Evolutionary conservation across 1,140 invertebrate species (phyloP).

Genomic region (Drosophila cardini): DNA sequence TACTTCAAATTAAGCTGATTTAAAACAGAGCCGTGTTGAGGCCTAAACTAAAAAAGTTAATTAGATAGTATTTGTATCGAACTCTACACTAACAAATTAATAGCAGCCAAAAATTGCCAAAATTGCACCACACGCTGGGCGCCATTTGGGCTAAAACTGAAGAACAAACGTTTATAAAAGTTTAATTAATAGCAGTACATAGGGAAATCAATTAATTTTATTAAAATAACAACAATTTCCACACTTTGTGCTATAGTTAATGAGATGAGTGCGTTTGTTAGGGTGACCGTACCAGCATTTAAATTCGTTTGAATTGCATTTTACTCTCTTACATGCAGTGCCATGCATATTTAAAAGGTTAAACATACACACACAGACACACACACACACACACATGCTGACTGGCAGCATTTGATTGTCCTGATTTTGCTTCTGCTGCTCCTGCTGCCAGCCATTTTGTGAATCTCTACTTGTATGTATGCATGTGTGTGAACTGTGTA

Average conservation of each 20-base stretch:
- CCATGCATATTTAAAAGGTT: conserved; percentile 66
- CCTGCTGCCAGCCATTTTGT: conserved; percentile 29
- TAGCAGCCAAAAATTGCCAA: too few species aligned
- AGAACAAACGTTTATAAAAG: background rate
- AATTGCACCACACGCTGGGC: too few species aligned
- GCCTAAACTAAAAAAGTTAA: too few species aligned
- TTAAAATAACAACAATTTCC: background rate
- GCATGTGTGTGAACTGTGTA: background rate
- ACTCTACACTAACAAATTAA: too few species aligned
- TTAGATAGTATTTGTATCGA: too few species aligned
- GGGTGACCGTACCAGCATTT: conserved; percentile 44
- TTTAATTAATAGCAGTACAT: background rate
- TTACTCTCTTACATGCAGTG: conserved; percentile 52
- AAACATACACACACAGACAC: conserved; percentile 28
- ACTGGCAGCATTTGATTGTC: conserved; percentile 65
- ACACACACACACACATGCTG: conserved; percentile 15
- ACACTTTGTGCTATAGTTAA: background rate
- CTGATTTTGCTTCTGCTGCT: conserved; percentile 43
- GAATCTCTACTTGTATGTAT: background rate
- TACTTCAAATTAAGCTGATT: too few species aligned
- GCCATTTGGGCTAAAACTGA: background rate
- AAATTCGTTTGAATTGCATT: conserved; percentile 61
- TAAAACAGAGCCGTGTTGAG: too few species aligned
- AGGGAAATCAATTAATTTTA: conserved; percentile 7
- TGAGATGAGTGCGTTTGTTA: background rate